phyloP scores from a whole-genome alignment of 1,140 invertebrate species.

The Zeugodacus cucurbitae region DNA sequence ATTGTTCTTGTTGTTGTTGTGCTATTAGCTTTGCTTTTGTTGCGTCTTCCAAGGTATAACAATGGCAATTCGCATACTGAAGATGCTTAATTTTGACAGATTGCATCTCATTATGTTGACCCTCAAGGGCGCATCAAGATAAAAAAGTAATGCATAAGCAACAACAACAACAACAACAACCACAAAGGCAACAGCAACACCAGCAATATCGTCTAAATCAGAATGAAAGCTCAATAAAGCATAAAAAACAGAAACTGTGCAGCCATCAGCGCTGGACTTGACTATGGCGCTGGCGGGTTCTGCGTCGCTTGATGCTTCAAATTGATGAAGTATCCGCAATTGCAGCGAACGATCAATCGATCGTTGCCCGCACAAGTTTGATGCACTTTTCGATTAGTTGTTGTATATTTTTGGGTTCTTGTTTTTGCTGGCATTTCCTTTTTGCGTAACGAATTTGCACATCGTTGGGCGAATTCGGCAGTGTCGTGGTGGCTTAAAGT shows the following conservation, averaged over 20 bases:
- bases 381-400: slow-evolving; percentile 7
- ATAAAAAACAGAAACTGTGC: background rate
- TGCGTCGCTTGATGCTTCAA: background rate
- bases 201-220: background rate
- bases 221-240: background rate
- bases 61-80: background rate
- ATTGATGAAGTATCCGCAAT: slow-evolving; percentile 10
- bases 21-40: background rate
- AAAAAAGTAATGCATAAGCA: background rate
- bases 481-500: background rate
- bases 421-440: background rate
- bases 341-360: slow-evolving; percentile 24
- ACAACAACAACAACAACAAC: background rate
- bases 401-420: background rate
- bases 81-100: slow-evolving; percentile 32
- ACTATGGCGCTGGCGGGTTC: background rate
- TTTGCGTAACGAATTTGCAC: background rate
- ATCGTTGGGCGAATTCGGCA: background rate
- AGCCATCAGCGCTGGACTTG: background rate
- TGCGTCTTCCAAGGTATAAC: background rate
- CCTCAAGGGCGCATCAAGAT: slow-evolving; percentile 33
- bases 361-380: background rate
- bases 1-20: background rate
- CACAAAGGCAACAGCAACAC: background rate
- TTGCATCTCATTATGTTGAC: slow-evolving; percentile 36